A percentile compares a stretch with the other conserved stretches of the same genome.
phyloP scores from a whole-genome alignment of 2,113 vertebrate genomes.

The Rhombomys opimus region DNA sequence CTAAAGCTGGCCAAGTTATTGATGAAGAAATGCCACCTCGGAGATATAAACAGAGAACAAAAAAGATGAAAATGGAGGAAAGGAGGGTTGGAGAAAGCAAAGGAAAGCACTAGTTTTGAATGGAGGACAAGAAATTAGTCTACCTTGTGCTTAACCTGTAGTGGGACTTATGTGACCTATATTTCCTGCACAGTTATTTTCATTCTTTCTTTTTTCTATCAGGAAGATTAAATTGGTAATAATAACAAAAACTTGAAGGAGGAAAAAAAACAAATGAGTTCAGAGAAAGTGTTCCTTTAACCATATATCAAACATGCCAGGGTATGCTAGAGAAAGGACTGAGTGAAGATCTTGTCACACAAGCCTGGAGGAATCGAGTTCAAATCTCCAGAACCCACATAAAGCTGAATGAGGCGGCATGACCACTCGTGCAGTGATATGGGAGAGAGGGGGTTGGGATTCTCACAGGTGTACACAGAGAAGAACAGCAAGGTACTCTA shows the following conservation, averaged over 20 bases:
- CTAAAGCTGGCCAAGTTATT: neutral
- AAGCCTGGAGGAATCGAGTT: neutral
- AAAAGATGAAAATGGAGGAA: neutral
- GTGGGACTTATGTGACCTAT: neutral
- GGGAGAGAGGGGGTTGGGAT: too few relatives aligned
- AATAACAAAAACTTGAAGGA: neutral
- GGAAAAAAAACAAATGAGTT: neutral
- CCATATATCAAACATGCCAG: neutral
- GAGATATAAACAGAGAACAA: neutral
- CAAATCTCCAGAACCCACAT: neutral
- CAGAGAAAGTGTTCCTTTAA: neutral
- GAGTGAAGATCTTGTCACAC: neutral
- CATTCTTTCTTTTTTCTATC: neutral
- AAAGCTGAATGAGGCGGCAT: neutral
- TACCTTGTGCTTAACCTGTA: neutral
- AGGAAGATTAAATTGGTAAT: neutral
- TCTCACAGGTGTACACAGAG: neutral
- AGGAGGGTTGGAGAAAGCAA: neutral
- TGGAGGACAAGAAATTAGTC: neutral
- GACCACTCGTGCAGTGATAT: neutral
- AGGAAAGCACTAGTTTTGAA: neutral
- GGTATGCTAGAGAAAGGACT: neutral
- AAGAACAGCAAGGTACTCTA: neutral
- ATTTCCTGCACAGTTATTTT: neutral
- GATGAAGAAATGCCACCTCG: neutral